A percentile compares a stretch with the other conserved stretches of the same genome.
These are phyloP conservation scores for Geopemphigus sp. DNA, from an alignment of 1,140 invertebrate species.

Conservation along the genomic window DNA sequence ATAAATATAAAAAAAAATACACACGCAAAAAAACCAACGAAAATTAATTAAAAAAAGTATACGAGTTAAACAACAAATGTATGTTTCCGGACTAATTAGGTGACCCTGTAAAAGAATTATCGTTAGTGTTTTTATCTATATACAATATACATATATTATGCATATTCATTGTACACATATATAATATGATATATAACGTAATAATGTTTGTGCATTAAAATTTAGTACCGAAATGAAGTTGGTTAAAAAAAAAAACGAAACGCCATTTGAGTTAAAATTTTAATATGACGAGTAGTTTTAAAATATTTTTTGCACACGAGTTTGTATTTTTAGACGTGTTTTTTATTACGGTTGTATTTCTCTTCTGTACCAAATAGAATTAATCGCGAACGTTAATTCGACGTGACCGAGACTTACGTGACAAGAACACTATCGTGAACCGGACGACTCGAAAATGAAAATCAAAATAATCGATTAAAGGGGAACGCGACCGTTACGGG, in stretches of 20 bases:
- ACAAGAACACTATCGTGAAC: too few relatives aligned
- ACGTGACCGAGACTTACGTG: too few relatives aligned
- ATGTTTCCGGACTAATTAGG: conserved; percentile 23
- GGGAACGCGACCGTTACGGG: neutral
- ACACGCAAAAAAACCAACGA: conserved; percentile 21
- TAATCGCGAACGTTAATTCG: too few relatives aligned
- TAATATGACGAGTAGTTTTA: too few relatives aligned
- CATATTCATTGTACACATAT: neutral
- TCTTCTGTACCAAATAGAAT: too few relatives aligned
- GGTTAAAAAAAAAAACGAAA: neutral
- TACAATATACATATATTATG: neutral
- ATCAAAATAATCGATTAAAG: neutral
- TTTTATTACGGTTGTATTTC: too few relatives aligned
- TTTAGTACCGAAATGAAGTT: neutral
- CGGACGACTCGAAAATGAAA: neutral
- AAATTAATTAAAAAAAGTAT: conserved; percentile 40
- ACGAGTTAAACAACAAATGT: conserved; percentile 19
- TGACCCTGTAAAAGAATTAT: conserved; percentile 12
- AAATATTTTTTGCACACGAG: too few relatives aligned
- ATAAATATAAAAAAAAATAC: conserved; percentile 5
- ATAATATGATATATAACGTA: neutral
- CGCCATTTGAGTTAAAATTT: neutral
- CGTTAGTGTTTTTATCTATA: conserved; percentile 23
- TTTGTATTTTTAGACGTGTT: too few relatives aligned
- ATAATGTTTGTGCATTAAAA: neutral